Base-by-base conservation (phyloP, 2,888 invertebrate genomes). In the Bugulina stolonifera region DNA sequence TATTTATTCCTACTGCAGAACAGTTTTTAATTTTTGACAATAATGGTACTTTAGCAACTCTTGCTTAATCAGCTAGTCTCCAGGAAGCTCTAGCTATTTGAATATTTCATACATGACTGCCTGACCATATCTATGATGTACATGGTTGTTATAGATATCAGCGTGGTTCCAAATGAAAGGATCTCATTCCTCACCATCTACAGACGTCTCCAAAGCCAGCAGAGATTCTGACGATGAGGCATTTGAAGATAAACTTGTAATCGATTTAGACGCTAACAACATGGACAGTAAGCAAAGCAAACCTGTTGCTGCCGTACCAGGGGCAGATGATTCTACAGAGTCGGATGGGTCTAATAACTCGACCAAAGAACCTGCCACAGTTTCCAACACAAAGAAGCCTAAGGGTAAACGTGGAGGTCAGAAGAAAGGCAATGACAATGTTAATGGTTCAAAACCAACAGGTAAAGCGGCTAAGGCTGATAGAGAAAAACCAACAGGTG, bases 161-260 rank as follows among this genome's bases (percentile, higher is more conserved):
- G 18, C 43, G 5, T 43, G 18, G 43, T 43, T 43, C 64, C 64
- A 64, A 32, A 64, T 64, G 64, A 64, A 64, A 64, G 64, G 43
- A 43, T 10, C 43, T 43, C 43, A 43, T 43, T 18, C 3, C 3
- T 43, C 43, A 10, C 18, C 43, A 18, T 43, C 43, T 43, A 10
- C 43, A 43, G 43, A 18, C 43, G 43, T 43, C 43, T 5, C 43
- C 3, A 22, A 64, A 14, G 10, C 64, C 32, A 64, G 29, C 27
- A 27, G 32, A 3, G 64, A 64, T 10, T 29, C 64, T 27, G 64
- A 64, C 14, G 64, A 64, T 22, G 64, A 64, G n/a, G 5, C 64
- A 32, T 64, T 27, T 27, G 64, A 34, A 64, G 64, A 64, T 32
- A 64, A 64, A 34, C 32, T 64, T 29, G 64, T 64, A 2, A 64